Evolutionary conservation across 2,113 vertebrate genomes (phyloP).

Genomic region (Cathartes aura): DNA sequence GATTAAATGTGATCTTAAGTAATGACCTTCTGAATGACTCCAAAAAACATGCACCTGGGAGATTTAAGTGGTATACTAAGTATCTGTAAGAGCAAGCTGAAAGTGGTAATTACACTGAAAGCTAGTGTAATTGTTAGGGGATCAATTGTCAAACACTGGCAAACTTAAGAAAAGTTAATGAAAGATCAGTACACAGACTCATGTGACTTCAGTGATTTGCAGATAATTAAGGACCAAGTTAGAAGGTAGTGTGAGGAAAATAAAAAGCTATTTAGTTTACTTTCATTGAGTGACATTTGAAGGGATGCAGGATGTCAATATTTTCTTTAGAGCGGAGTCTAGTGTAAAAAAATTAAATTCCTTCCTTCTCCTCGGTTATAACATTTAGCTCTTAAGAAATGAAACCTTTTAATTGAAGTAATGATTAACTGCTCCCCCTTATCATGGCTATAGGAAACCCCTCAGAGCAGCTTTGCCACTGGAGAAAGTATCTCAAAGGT

Average conservation of each 20-base stretch:
- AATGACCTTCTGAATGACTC: constrained; percentile 49
- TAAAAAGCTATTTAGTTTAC: neutral
- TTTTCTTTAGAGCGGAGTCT: neutral
- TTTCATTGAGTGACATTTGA: neutral
- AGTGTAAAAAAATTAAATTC: neutral
- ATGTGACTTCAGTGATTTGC: constrained; percentile 8
- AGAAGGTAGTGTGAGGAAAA: neutral
- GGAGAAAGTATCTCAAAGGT: neutral
- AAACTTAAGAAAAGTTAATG: constrained; percentile 38
- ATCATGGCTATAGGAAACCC: neutral
- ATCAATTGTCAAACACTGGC: constrained; percentile 44
- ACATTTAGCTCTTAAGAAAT: neutral
- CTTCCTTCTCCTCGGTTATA: neutral
- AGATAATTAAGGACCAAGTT: neutral
- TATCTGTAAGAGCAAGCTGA: constrained; percentile 18
- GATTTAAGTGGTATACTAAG: constrained; percentile 28
- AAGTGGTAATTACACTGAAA: constrained; percentile 43
- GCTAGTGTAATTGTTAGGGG: constrained; percentile 47
- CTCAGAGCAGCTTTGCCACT: neutral
- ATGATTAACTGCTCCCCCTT: neutral
- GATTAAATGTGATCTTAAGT: constrained; percentile 46
- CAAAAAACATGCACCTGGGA: constrained; percentile 23
- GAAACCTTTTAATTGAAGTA: neutral
- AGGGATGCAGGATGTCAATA: neutral
- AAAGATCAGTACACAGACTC: neutral